Evolutionary conservation across 2,888 invertebrate species (phyloP), one percentile per base, ranked within the genome.

Genomic region (Frankliniella fusca): DNA sequence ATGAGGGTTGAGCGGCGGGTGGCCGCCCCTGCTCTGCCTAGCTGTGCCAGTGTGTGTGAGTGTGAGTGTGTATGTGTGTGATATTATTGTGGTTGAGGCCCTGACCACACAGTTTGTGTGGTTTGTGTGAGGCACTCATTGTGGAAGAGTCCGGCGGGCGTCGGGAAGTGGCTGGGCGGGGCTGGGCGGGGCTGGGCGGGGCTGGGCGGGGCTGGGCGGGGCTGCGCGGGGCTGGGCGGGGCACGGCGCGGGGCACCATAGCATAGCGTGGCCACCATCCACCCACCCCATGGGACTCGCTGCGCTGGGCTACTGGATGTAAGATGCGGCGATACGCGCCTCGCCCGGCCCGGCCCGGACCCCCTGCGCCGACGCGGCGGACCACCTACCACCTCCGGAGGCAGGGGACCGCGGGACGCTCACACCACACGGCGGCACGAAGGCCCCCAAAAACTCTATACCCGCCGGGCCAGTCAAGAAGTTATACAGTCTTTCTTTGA

Each of bases 41-140:
- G 38, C 38, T 38, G 3, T 38, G 38, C n/a, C n/a, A n/a, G n/a
- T n/a, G n/a, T 54, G 54, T 54, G 54, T 54, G 54, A 3, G 54
- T 54, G 54, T 54, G 54, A 18, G 54, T 61, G 61, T 61, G 61
- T 61, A 18, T 61, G 61, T 23, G 70, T 76, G 70, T 76, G 70
- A 76, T 23, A 76, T 70, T 70, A 70, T 76, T 76, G 70, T 76
- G 70, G 70, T n/a, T n/a, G 38, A 38, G 54, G n/a, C 70, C 70
- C 23, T 76, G 70, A 76, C 70, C 70, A 76, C 70, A 76, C 70
- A 76, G 70, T 76, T 76, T 76, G 70, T 76, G 54, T 76, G 70
- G 70, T 76, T 76, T 76, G 70, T 54, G 54, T 54, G 54, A 54
- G 18, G 54, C 54, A 20, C 20, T 27, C 70, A 76, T 76, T 76